Evolutionary conservation across 2,797 vertebrate species (phyloP).

Genomic region (Paedocypris micromegethes): DNA sequence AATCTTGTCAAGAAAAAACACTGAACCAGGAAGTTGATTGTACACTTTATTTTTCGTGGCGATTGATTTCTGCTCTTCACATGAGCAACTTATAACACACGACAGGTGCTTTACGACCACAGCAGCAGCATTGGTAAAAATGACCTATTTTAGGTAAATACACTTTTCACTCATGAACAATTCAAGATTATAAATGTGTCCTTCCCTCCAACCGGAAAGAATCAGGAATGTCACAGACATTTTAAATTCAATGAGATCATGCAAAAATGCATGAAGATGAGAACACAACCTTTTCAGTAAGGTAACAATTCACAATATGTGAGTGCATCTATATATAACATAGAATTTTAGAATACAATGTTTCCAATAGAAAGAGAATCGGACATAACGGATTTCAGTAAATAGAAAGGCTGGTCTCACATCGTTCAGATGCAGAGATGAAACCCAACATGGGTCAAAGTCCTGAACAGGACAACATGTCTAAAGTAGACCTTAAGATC

Average conservation of each 20-base stretch:
- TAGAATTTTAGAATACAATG: too few species aligned
- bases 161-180: constrained; percentile 1
- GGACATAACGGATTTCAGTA: not conserved
- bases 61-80: constrained; percentile 2
- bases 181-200: not conserved
- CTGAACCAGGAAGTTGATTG: constrained; percentile 7
- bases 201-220: not conserved
- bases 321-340: not conserved
- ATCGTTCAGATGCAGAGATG: not conserved
- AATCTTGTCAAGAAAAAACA: not conserved
- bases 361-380: not conserved
- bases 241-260: not conserved
- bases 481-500: not conserved
- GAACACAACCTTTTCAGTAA: not conserved
- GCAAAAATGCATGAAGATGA: not conserved
- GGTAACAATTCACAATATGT: not conserved
- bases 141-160: not conserved
- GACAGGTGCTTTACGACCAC: not conserved
- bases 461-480: constrained; percentile 15
- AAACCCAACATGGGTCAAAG: constrained; percentile 52
- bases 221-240: constrained; percentile 17
- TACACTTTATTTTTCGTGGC: constrained; percentile 28
- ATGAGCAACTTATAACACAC: not conserved
- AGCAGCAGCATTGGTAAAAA: not conserved
- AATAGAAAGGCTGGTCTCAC: not conserved